Base-by-base conservation (phyloP, 2,113 vertebrate genomes). In the Acanthisitta chloris region DNA sequence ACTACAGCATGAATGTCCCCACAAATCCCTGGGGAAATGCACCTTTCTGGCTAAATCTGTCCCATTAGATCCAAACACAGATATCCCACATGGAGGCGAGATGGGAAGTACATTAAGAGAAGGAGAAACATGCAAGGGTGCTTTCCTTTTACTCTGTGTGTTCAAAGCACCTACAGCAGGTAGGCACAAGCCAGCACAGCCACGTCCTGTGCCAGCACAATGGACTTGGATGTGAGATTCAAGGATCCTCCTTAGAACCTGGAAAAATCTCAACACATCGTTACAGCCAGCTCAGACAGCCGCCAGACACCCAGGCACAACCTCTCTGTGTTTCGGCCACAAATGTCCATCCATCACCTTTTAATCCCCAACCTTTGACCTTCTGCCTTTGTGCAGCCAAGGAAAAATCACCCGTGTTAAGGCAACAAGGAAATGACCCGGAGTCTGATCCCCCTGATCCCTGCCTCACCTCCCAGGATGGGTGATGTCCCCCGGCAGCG, bases 321-420 rank as follows among this genome's bases (percentile, higher is more conserved):
- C 2, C 9, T 2, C 81, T 17, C 48, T 0, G 13, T 4, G 18
- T 5, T 51, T 51, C 1, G 11, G 85, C 46, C 9, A 1, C 81
- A 26, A n/a, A 57, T 20, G 29, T 31, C 93, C 9, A 0, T 16
- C 88, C 17, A 0, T 86, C 94, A 51, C 92, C 83, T 91, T 24
- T 28, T 95, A 96, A 97, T 95, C 97, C 96, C 31, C 70, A 54
- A 20, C 88, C 86, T 84, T 31, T 95, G 95, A 95, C 95, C 96
- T 54, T 6, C 66, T 0, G 29, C 51, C 70, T 87, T 95, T 96
- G 91, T 93, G 84, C 3, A 1, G 67, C 59, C 18, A 0, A 9
- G 77, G 38, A 26, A 51, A 70, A 57, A 76, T 51, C 4, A 0
- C 52, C 25, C 26, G 20, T n/a, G 80, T 62, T 84, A 87, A 92